Evolutionary conservation across 2,797 vertebrate genomes (phyloP).

Genomic region (Serranus cabrilla): DNA sequence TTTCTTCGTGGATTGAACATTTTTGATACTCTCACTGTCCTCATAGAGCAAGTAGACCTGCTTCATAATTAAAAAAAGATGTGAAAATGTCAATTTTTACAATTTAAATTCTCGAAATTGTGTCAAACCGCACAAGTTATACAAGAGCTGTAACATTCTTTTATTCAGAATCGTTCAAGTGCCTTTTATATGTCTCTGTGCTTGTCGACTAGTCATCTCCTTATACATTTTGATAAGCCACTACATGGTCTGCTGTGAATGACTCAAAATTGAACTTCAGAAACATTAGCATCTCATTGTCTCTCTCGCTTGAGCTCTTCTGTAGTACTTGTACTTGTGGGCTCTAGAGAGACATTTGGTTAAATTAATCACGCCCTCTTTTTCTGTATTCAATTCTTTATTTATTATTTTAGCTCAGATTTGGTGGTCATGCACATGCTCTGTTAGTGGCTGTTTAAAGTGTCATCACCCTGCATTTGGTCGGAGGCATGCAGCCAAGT

Average conservation of each 20-base stretch:
- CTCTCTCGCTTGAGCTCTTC: slow-evolving; percentile 51
- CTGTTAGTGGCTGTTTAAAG: slow-evolving; percentile 19
- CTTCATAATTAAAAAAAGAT: no score
- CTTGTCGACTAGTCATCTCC: slow-evolving; percentile 19
- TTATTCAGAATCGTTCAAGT: background rate
- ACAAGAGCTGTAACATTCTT: background rate
- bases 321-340: slow-evolving; percentile 28
- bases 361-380: slow-evolving; percentile 49
- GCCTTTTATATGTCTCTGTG: slow-evolving; percentile 9
- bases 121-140: background rate
- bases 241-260: slow-evolving; percentile 27
- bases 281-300: slow-evolving; percentile 66
- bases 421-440: background rate
- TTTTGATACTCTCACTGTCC: no score
- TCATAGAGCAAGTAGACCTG: no score
- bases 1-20: no score
- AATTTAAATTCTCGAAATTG: background rate
- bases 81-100: no score
- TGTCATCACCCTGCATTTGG: slow-evolving; percentile 17
- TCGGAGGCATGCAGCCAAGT: slow-evolving; percentile 30
- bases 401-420: background rate
- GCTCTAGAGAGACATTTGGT: slow-evolving; percentile 53
- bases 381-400: slow-evolving; percentile 1
- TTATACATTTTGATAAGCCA: slow-evolving; percentile 44
- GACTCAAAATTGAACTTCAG: slow-evolving; percentile 51